phyloP scores from a whole-genome alignment of 2,113 vertebrate genomes.

The Dipodomys stephensi region DNA sequence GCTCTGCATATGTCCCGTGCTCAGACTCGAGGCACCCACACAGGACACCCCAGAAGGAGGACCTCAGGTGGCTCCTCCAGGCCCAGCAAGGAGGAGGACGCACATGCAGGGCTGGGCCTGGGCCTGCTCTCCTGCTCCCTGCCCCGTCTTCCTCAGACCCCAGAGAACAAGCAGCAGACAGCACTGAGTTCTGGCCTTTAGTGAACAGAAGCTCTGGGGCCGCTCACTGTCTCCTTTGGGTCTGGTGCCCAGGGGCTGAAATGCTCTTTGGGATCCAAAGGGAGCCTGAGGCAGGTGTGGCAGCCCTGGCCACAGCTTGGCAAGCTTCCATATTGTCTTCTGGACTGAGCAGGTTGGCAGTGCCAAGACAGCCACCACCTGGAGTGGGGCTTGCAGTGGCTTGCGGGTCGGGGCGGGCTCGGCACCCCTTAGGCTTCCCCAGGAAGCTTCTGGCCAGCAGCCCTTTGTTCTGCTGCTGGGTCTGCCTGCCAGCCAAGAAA shows the following conservation, averaged over 20 bases:
- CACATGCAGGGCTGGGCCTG: neutral
- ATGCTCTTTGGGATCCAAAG: neutral
- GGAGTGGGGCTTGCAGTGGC: neutral
- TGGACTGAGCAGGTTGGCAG: neutral
- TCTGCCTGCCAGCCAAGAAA: neutral
- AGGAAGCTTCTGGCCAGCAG: neutral
- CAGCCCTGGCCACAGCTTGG: too few relatives aligned
- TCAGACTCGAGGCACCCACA: fast-evolving
- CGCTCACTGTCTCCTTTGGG: neutral
- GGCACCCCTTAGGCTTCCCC: neutral
- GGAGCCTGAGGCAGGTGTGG: neutral
- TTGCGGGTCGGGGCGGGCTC: too few relatives aligned
- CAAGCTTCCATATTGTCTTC: neutral
- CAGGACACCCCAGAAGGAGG: neutral
- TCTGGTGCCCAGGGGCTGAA: neutral
- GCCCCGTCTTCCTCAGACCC: neutral
- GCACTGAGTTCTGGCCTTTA: too few relatives aligned
- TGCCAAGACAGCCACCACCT: neutral
- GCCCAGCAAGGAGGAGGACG: neutral
- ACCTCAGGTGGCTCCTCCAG: neutral
- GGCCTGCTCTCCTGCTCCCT: too few relatives aligned
- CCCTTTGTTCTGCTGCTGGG: neutral
- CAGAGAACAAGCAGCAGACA: too few relatives aligned
- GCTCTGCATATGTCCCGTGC: neutral
- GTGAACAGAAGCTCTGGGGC: neutral